These are phyloP conservation scores for Oceanodroma tethys DNA, from an alignment of 2,113 vertebrate genomes.

Conservation along the genomic window DNA sequence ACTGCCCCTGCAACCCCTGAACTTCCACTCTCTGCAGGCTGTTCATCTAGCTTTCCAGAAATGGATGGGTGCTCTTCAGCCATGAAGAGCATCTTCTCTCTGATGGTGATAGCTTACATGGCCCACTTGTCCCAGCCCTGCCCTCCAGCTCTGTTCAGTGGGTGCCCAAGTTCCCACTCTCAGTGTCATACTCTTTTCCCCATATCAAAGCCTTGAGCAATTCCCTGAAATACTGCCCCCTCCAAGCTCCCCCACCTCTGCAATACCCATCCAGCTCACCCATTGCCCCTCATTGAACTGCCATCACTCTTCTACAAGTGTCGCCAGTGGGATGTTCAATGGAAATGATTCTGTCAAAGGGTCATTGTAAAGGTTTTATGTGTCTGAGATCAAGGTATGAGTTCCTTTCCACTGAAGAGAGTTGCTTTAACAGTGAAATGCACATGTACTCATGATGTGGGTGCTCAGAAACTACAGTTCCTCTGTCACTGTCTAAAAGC, in stretches of 20 bases:
- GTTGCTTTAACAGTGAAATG: not conserved
- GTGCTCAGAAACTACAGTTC: not conserved
- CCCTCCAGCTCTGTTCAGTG: not conserved
- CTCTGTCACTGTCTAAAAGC: not conserved
- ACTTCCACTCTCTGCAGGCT: not conserved
- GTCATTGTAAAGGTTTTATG: not conserved
- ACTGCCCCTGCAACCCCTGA: not conserved
- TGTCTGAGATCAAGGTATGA: not conserved
- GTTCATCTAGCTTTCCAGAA: not conserved
- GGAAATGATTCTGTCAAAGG: not conserved
- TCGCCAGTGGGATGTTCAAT: not conserved
- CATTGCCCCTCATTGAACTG: not conserved
- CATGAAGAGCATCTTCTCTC: not conserved
- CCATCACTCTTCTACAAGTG: not conserved
- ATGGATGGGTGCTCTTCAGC: not conserved
- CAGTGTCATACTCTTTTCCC: not conserved
- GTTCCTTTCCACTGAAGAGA: not conserved
- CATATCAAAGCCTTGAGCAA: not conserved
- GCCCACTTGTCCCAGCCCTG: not conserved
- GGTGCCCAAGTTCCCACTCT: not conserved
- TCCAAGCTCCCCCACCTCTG: not conserved
- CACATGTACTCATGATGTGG: not conserved
- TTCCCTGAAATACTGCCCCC: not conserved
- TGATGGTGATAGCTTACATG: not conserved
- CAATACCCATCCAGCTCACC: not conserved